Conservation (phyloP, 2,113 vertebrate genomes). For the Rhegmatorhina hoffmannsi region DNA sequence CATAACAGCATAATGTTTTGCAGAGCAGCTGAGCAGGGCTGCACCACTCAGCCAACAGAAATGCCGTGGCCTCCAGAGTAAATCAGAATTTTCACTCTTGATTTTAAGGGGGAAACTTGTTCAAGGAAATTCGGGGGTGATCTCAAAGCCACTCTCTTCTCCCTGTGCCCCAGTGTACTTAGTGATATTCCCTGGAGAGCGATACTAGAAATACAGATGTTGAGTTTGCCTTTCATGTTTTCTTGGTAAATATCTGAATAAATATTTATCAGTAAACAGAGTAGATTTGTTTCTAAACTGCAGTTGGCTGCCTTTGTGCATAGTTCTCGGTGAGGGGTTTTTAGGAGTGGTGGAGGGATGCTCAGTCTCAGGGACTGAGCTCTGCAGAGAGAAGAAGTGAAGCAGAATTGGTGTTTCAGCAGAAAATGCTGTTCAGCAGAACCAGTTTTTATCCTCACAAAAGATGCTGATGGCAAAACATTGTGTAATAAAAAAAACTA, state of each 20-base stretch:
- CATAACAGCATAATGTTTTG: fast-evolving
- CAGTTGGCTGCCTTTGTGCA: neutral
- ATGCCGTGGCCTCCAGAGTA: fast-evolving
- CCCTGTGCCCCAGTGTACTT: neutral
- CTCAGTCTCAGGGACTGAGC: neutral
- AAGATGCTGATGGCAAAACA: neutral
- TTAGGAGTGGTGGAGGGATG: neutral
- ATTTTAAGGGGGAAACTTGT: neutral
- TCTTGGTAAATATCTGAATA: slow-evolving; percentile 18
- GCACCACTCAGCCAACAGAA: fast-evolving
- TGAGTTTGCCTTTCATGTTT: slow-evolving; percentile 39
- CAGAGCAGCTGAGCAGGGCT: neutral
- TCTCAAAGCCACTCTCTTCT: neutral
- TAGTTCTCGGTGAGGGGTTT: neutral
- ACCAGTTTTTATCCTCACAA: neutral
- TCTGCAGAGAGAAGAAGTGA: neutral
- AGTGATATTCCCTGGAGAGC: neutral
- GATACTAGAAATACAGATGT: neutral
- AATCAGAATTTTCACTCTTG: neutral
- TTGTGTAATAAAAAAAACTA: neutral
- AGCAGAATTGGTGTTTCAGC: neutral
- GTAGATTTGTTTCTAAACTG: neutral
- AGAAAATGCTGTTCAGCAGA: neutral
- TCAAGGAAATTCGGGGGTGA: neutral
- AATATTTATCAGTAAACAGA: slow-evolving; percentile 58